Base-by-base conservation (phyloP, 1,140 invertebrate genomes). In the Pseudomyrmex cubaensis region DNA sequence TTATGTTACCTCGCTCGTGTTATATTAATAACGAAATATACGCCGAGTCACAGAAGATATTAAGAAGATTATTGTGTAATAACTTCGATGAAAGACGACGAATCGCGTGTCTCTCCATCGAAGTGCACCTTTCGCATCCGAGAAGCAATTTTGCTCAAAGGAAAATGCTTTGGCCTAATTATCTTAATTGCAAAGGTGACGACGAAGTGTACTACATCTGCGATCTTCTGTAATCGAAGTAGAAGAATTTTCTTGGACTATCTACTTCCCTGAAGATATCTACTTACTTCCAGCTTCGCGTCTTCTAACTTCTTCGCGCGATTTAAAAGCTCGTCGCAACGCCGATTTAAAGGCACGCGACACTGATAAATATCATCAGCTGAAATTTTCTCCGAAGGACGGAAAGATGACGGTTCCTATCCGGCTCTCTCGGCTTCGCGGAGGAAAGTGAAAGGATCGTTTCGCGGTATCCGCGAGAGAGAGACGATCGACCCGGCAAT, bases 371-470 rank as follows among this genome's bases (percentile, higher is more conserved):
- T 56, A 35, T 74, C 56, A 59, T 13, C 72, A n/a, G 63, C 35
- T 77, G 75, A 77, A 77, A 77, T 56, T 54, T 77, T 17, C 63
- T 54, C 48, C n/a, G 20, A 46, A 69, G 75, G 75, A 77, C 75
- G 44, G 35, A 15, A 15, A 77, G 63, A 52, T 66, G 22, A 62
- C n/a, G 13, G 13, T 35, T 35, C 50, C 50, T 77, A 77, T 77
- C 35, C 63, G 75, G 12, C 12, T 20, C 12, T 20, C 62, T 44
- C 75, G 75, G 10, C 46, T 56, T 56, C 50, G 22, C 35, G 20
- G 15, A 69, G 77, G 75, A 86, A 83, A 85, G 83, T 66, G 67
- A 78, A 77, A 88, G 86, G 82, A 87, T 62, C 35, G 70, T 56
- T 59, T 52, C 50, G 57, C 35, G 50, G 35, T 67, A 84, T 80